Evolutionary conservation across 1,140 invertebrate species (phyloP), one percentile per base, ranked within the genome.

Genomic region (Philotrypesis tridentata): DNA sequence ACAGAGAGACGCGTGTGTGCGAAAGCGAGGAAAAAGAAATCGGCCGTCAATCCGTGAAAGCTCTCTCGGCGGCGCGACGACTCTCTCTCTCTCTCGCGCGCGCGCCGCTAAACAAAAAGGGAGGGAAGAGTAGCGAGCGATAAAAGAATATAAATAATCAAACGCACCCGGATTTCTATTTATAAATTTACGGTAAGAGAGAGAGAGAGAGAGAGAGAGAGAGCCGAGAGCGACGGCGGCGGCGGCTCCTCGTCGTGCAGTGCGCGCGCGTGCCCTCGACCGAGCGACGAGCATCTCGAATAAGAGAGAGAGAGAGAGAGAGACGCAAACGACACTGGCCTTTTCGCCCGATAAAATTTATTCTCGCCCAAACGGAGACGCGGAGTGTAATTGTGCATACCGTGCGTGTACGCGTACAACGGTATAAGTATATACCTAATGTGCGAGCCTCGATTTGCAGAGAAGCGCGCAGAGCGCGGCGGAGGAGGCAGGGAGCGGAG

Each of bases 161-260:
- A 88, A 87, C 87, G 87, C 85, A 87, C 87, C 88, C 86, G 87
- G 87, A 87, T 89, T 88, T 89, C 88, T 89, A 89, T 89, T 89
- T 89, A 88, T 88, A 89, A 86, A 75, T 87, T 86, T 63, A 70
- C 63, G 65, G 27, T 63, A 43, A n/a, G 72, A 71, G 72, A 72
- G 61, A 65, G 61, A n/a, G n/a, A n/a, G n/a, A n/a, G n/a, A n/a
- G n/a, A n/a, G n/a, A n/a, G 63, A n/a, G 72, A 71, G 72, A 72
- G 61, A 65, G 61, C 23, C 25, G 27, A 65, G 61, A 65, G 61
- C 61, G 61, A 65, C 61, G 61, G 65, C 43, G 40, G 27, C 71
- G 43, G 40, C 2, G 67, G 6, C 61, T 40, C 21, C 14, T 14
- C 48, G 21, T 55, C 48, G 48, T 55, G 48, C 48, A 55, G 48